These are phyloP conservation scores for Pseudois nayaur DNA, from an alignment of 2,113 vertebrate genomes.

Conservation along the genomic window DNA sequence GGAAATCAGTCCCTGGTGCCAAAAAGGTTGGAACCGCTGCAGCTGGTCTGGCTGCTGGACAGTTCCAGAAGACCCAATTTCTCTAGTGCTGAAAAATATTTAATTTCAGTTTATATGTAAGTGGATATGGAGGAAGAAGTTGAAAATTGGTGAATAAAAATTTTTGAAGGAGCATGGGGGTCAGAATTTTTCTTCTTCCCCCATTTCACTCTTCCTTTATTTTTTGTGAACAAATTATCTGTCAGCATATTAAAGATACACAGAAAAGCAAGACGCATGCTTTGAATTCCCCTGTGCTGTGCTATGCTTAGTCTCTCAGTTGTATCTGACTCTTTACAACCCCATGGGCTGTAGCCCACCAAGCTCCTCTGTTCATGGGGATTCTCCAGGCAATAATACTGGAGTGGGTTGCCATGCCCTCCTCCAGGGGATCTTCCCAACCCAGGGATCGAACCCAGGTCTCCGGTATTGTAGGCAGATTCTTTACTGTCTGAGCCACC, in stretches of 20 bases:
- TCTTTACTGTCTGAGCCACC: background rate
- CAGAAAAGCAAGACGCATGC: background rate
- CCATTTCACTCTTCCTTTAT: background rate
- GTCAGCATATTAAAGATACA: background rate
- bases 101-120: background rate
- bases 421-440: background rate
- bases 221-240: background rate
- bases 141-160: background rate
- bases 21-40: background rate
- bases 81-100: background rate
- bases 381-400: background rate
- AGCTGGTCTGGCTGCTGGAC: background rate
- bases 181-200: background rate
- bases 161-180: background rate
- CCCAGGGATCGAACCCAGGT: background rate
- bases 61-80: background rate
- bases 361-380: background rate
- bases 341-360: accelerated
- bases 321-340: background rate
- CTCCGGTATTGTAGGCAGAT: background rate
- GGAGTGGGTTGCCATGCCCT: background rate
- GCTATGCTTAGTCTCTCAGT: background rate
- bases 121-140: background rate
- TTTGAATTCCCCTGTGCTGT: background rate
- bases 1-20: background rate